These are phyloP conservation scores for Diuraphis noxia DNA, from an alignment of 1,140 invertebrate species.

Conservation along the genomic window DNA sequence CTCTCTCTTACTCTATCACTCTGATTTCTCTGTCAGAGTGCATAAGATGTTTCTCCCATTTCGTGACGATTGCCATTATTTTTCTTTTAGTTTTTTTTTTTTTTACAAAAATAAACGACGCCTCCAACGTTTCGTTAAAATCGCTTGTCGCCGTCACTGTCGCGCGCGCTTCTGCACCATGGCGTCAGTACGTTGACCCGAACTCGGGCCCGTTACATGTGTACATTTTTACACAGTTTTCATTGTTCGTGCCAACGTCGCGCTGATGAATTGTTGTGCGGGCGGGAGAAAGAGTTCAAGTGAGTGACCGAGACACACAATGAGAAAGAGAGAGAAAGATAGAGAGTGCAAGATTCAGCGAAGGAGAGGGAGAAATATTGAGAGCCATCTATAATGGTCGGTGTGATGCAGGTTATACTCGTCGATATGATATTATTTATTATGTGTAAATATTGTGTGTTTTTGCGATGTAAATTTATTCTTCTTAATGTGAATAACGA, in stretches of 20 bases:
- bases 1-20: background rate
- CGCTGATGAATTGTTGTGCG: slow-evolving; percentile 25
- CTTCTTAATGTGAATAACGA: background rate
- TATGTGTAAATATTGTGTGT: background rate
- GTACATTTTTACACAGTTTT: background rate
- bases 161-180: background rate
- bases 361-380: background rate
- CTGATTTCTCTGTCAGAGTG: background rate
- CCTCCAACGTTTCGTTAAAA: background rate
- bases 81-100: background rate
- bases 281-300: background rate
- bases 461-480: slow-evolving; percentile 2
- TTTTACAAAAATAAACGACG: background rate
- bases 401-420: background rate
- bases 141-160: background rate
- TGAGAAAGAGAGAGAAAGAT: background rate
- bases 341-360: background rate
- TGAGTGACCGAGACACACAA: background rate
- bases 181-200: background rate
- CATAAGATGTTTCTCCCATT: background rate
- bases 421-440: background rate
- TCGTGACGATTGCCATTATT: background rate
- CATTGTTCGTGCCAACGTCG: slow-evolving; percentile 22
- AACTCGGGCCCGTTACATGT: background rate
- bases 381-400: background rate